Evolutionary conservation across 1,140 invertebrate genomes (phyloP).

Genomic region (Diuraphis noxia): DNA sequence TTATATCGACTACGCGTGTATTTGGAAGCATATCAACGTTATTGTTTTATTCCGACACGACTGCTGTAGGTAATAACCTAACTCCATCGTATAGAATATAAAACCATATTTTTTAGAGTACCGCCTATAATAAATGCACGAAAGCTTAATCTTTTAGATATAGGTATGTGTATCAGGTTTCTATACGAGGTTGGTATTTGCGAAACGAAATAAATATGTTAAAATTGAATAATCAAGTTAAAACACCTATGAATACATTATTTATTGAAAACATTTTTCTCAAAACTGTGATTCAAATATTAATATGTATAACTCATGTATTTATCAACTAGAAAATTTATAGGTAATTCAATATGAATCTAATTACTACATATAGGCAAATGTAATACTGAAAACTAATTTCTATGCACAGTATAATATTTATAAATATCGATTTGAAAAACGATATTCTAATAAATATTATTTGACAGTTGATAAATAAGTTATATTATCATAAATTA

Average conservation of each 20-base stretch:
- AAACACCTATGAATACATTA: neutral
- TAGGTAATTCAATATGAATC: neutral
- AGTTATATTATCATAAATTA: neutral
- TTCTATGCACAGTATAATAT: neutral
- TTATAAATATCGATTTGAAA: neutral
- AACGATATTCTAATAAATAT: no score
- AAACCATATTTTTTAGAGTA: neutral
- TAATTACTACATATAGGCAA: neutral
- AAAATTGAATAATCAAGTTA: neutral
- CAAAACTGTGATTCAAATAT: neutral
- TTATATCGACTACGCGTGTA: neutral
- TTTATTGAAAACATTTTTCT: neutral
- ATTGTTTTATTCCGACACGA: neutral
- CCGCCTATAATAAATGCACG: neutral
- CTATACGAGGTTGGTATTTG: neutral
- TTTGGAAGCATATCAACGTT: neutral
- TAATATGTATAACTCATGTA: neutral
- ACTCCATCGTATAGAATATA: neutral
- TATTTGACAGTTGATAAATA: neutral
- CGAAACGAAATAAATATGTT: neutral
- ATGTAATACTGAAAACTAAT: neutral
- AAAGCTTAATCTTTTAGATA: neutral
- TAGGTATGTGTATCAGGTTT: no score
- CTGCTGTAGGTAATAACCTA: no score
- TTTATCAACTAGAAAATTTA: neutral